Evolutionary conservation across 2,888 invertebrate species (phyloP).

Genomic region (Caenorhabditis sp.): DNA sequence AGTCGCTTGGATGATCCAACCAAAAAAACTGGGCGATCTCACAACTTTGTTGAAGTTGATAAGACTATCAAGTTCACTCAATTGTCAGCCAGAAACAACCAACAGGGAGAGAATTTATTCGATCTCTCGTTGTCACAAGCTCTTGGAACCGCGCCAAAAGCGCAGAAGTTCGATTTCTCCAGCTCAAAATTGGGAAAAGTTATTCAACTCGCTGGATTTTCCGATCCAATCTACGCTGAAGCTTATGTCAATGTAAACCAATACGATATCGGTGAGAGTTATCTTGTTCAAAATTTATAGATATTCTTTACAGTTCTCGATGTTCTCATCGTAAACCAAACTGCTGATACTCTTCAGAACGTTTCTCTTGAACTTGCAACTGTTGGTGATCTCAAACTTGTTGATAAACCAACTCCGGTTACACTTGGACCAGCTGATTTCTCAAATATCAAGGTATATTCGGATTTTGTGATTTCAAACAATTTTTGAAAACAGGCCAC

Average conservation of each 20-base stretch:
- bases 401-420: slow-evolving; percentile 93
- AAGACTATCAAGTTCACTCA: slow-evolving; percentile 86
- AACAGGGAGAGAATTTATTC: slow-evolving; percentile 81
- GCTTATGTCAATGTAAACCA: slow-evolving; percentile 99
- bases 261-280: slow-evolving; percentile 66
- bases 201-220: slow-evolving; percentile 96
- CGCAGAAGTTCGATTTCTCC: slow-evolving; percentile 72
- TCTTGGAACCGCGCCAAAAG: slow-evolving; percentile 68
- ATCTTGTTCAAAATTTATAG: neutral
- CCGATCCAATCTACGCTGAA: slow-evolving; percentile 98
- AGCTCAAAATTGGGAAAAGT: slow-evolving; percentile 72
- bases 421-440: slow-evolving; percentile 96
- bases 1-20: slow-evolving; percentile 54
- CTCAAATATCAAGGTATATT: slow-evolving; percentile 88
- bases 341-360: slow-evolving; percentile 94
- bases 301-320: slow-evolving; percentile 80
- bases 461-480: neutral
- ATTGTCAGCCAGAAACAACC: slow-evolving; percentile 73
- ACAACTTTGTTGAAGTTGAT: slow-evolving; percentile 76
- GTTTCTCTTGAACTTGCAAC: slow-evolving; percentile 97
- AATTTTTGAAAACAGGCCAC: slow-evolving; percentile 56
- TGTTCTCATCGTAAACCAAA: slow-evolving; percentile 97
- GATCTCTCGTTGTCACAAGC: slow-evolving; percentile 86
- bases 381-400: slow-evolving; percentile 87
- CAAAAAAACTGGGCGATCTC: slow-evolving; percentile 10